Percentiles rank a stretch among this genome's conserved stretches.
Evolutionary conservation across 2,113 vertebrate species (phyloP).

Genomic region (Quiscalus mexicanus): DNA sequence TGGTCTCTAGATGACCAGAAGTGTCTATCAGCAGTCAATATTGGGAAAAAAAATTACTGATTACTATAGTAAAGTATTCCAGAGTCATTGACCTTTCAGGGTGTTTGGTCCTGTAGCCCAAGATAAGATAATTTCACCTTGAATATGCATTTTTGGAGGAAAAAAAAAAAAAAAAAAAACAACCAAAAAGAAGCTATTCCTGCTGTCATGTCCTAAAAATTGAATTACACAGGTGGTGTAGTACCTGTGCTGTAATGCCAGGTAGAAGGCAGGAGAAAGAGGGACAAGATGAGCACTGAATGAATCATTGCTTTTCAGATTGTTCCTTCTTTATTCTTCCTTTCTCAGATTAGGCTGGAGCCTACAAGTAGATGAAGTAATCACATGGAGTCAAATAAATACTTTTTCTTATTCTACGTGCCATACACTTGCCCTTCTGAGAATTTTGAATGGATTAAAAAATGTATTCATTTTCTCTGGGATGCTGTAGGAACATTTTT

Average conservation of each 20-base stretch:
- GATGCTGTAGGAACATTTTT: background rate
- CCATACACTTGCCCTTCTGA: background rate
- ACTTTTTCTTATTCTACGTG: fast-evolving
- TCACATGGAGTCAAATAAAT: background rate
- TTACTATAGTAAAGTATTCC: background rate
- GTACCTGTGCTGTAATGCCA: background rate
- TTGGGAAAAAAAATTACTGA: background rate
- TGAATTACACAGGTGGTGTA: background rate
- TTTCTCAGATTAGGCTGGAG: background rate
- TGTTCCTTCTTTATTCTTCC: background rate
- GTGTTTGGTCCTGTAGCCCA: background rate
- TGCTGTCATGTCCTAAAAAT: background rate
- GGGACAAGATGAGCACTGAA: background rate
- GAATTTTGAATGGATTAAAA: background rate
- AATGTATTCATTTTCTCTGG: background rate
- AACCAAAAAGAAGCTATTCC: background rate
- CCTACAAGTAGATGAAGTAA: background rate
- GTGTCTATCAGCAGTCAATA: background rate
- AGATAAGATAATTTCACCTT: background rate
- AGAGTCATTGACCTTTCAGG: background rate
- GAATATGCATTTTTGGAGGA: background rate
- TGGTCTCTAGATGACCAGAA: background rate
- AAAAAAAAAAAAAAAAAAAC: no score
- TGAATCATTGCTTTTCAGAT: background rate
- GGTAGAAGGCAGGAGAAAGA: background rate